phyloP scores from a whole-genome alignment of 2,113 vertebrate species.

The Colinus virginianus region DNA sequence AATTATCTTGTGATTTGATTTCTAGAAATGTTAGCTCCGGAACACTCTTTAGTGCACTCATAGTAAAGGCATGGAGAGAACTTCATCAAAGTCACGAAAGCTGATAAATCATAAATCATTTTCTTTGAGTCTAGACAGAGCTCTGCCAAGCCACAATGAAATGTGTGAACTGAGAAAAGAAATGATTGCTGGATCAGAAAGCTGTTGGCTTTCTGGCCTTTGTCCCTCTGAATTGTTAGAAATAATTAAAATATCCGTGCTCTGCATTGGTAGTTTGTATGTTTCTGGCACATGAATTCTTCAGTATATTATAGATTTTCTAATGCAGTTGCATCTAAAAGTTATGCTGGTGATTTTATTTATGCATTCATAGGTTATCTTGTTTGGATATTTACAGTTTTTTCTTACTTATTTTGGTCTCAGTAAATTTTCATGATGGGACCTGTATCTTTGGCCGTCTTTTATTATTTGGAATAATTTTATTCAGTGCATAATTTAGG shows the following conservation, averaged over 20 bases:
- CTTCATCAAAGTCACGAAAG: not conserved
- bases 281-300: not conserved
- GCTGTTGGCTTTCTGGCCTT: not conserved
- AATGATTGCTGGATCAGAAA: not conserved
- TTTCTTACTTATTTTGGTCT: not conserved
- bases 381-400: not conserved
- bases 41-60: not conserved
- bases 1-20: not conserved
- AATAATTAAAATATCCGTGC: not conserved
- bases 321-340: not conserved
- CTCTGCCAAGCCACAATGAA: not conserved
- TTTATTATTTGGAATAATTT: not conserved
- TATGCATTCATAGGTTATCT: not conserved
- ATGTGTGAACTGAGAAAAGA: not conserved
- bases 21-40: not conserved
- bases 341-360: not conserved
- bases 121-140: not conserved
- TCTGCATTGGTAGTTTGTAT: not conserved
- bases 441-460: not conserved
- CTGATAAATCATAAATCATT: not conserved
- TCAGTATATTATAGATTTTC: not conserved
- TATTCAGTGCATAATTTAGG: not conserved
- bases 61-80: not conserved
- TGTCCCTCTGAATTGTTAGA: not conserved
- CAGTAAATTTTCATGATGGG: not conserved